Evolutionary conservation across 2,113 vertebrate genomes (phyloP).

Genomic region (Mirza zaza): DNA sequence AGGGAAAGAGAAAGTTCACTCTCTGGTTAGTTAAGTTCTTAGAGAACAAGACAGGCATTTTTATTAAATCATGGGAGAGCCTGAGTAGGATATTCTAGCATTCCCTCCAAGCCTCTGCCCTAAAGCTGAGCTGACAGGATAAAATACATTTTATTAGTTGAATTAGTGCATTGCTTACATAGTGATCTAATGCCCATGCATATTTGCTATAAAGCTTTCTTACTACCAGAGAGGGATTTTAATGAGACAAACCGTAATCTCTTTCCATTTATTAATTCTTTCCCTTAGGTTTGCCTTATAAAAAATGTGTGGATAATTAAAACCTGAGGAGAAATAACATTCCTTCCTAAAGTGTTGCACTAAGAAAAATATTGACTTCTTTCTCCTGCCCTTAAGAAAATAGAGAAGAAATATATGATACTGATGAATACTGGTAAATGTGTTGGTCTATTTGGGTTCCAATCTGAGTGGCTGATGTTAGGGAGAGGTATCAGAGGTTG

Average conservation of each 20-base stretch:
- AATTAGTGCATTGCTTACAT: conserved; percentile 14
- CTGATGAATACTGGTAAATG: neutral
- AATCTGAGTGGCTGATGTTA: neutral
- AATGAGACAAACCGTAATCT: conserved; percentile 57
- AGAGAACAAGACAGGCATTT: conserved; percentile 30
- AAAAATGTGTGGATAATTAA: conserved; percentile 50
- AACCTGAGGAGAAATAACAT: neutral
- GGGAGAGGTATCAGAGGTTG: neutral
- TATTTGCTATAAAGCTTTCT: conserved; percentile 52
- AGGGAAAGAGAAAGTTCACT: conserved; percentile 52
- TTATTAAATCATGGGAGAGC: conserved; percentile 44
- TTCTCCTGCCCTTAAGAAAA: neutral
- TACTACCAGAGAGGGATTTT: conserved; percentile 57
- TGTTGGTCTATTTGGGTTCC: neutral
- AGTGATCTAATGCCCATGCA: conserved; percentile 12
- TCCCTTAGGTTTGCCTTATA: conserved; percentile 46
- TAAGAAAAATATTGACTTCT: neutral
- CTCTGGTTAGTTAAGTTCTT: conserved; percentile 64
- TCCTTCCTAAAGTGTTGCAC: neutral
- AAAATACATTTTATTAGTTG: conserved; percentile 58
- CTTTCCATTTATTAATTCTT: conserved; percentile 63
- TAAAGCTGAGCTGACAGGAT: conserved; percentile 29
- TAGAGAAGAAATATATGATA: neutral
- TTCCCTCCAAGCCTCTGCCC: neutral
- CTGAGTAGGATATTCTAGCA: neutral